Conservation (phyloP, 2,797 vertebrate species). For the Eulemur rubriventer region DNA sequence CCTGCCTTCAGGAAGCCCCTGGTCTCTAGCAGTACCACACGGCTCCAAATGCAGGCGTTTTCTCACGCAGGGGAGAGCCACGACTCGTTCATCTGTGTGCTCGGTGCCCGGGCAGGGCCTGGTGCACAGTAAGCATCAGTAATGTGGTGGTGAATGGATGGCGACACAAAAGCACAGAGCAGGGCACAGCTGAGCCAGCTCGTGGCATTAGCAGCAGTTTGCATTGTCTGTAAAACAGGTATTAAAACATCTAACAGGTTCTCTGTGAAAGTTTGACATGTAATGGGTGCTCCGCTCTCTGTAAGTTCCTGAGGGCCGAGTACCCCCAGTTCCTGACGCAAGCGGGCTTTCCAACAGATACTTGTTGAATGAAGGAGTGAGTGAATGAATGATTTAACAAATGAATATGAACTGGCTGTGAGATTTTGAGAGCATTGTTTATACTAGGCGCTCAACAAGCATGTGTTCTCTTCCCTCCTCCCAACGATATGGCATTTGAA, state of each 20-base stretch:
- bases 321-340: too few species aligned
- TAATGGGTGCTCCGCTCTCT: too few species aligned
- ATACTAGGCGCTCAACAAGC: not conserved
- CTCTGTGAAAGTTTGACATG: not conserved
- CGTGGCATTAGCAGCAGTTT: not conserved
- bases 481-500: not conserved
- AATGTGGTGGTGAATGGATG: not conserved
- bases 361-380: not conserved
- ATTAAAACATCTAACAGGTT: not conserved
- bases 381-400: not conserved
- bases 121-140: not conserved
- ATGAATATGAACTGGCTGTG: not conserved
- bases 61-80: not conserved
- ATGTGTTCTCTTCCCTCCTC: not conserved
- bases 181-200: not conserved
- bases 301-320: not conserved
- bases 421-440: not conserved
- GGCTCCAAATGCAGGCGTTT: not conserved
- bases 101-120: not conserved
- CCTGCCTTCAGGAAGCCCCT: not conserved
- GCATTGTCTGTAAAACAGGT: not conserved
- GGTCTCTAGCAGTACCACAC: not conserved
- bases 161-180: not conserved
- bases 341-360: not conserved
- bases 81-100: not conserved